Conservation (phyloP, 2,113 vertebrate species). For the Ursus arctos region DNA sequence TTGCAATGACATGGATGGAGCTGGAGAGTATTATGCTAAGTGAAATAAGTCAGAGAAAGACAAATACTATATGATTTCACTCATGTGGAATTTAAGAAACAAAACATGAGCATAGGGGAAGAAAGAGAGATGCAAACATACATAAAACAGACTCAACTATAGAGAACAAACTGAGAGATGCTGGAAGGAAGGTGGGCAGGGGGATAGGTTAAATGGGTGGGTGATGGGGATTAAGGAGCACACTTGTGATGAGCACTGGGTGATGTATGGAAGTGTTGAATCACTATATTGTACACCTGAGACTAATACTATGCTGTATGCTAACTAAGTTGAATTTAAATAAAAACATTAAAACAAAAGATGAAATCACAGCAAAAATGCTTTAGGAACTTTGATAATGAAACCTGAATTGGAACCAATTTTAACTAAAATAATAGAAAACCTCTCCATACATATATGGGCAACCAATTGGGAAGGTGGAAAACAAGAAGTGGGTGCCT, state of each 20-base stretch:
- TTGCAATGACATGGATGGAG: neutral
- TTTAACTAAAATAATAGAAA: conserved; percentile 28
- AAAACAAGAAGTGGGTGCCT: neutral
- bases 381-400: neutral
- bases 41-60: neutral
- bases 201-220: neutral
- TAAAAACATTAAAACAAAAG: neutral
- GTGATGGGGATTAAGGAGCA: neutral
- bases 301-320: neutral
- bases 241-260: neutral
- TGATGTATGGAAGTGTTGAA: neutral
- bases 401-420: neutral
- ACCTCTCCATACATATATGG: neutral
- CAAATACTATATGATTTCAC: neutral
- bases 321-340: neutral
- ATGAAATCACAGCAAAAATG: neutral
- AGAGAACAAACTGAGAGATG: neutral
- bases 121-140: neutral
- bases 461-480: neutral
- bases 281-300: neutral
- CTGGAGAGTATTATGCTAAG: neutral
- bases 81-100: neutral
- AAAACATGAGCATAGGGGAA: neutral
- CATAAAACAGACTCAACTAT: neutral
- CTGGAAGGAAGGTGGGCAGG: too few relatives aligned